Evolutionary conservation across 2,888 invertebrate genomes (phyloP).

Genomic region (Agonopterix alstromeriana): DNA sequence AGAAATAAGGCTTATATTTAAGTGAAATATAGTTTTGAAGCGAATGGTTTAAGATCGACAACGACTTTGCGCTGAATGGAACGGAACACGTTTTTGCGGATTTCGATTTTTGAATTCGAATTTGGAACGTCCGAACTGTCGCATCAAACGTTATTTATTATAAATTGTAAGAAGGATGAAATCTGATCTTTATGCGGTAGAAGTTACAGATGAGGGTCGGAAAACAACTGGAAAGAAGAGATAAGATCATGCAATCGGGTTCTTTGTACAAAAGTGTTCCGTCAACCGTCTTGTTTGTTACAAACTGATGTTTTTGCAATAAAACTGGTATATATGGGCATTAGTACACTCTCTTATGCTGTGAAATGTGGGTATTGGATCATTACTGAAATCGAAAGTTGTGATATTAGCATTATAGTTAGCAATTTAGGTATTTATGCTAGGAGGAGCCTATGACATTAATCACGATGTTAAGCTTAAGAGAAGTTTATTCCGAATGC

Average conservation of each 20-base stretch:
- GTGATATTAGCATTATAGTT: no score
- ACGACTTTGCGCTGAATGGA: conserved; percentile 42
- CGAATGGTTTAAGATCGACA: conserved; percentile 41
- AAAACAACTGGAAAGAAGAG: neutral
- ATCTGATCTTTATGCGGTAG: conserved; percentile 1
- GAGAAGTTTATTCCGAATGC: no score
- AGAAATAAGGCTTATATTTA: conserved; percentile 58
- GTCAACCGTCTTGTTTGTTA: conserved; percentile 5
- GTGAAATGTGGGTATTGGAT: no score
- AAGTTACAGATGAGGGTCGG: neutral
- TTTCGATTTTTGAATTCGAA: conserved; percentile 39
- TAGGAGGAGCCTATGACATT: no score
- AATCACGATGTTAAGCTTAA: no score
- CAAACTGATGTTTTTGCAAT: conserved; percentile 8
- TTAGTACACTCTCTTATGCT: no score
- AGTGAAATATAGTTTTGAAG: conserved; percentile 25
- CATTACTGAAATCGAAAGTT: no score
- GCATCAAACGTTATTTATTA: conserved; percentile 1
- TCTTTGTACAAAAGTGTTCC: neutral
- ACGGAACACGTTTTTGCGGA: conserved; percentile 56
- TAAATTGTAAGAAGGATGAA: conserved; percentile 1
- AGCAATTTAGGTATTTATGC: no score
- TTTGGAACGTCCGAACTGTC: conserved; percentile 11
- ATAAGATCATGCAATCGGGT: neutral
- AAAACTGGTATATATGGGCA: neutral